Percentiles rank a stretch among this genome's conserved stretches.
Evolutionary conservation across 2,888 invertebrate species (phyloP).

Genomic region (Micoletzkya japonica): DNA sequence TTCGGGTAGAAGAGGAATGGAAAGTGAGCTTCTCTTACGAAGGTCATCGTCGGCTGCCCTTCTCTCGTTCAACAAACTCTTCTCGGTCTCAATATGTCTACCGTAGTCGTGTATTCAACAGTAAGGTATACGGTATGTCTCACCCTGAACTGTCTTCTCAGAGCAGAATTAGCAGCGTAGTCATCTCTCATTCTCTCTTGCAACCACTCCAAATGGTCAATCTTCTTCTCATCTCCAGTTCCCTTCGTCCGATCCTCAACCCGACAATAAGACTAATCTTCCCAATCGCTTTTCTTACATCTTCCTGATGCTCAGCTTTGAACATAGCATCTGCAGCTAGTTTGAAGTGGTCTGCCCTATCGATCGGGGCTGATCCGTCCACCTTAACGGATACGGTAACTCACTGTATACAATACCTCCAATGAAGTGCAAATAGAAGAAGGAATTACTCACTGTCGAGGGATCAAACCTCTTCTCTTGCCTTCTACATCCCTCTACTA

Average conservation of each 20-base stretch:
- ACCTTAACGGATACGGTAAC: neutral
- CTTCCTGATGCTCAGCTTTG: constrained; percentile 85
- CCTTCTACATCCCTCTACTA: constrained; percentile 88
- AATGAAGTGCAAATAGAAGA: too few relatives aligned
- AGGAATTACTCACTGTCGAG: constrained; percentile 83
- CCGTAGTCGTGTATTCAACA: neutral
- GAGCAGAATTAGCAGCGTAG: constrained; percentile 83
- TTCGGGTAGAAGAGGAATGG: constrained; percentile 49
- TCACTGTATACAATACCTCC: constrained; percentile 66
- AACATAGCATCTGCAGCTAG: constrained; percentile 97
- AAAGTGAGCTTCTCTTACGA: constrained; percentile 44
- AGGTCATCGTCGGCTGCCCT: constrained; percentile 52
- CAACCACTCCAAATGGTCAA: constrained; percentile 77
- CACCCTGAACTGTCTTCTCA: constrained; percentile 85
- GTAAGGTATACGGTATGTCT: constrained; percentile 51
- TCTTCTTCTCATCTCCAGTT: constrained; percentile 93
- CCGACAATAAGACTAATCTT: too few relatives aligned
- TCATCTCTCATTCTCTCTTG: constrained; percentile 87
- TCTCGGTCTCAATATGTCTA: constrained; percentile 45
- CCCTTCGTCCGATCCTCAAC: constrained; percentile 55
- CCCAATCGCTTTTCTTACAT: constrained; percentile 71
- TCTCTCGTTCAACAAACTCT: constrained; percentile 46
- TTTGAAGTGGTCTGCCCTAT: constrained; percentile 84
- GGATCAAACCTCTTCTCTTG: constrained; percentile 99
- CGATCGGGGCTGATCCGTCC: constrained; percentile 65